Conservation (phyloP, 2,888 invertebrate species). For the Dromius quadrimaculatus region DNA sequence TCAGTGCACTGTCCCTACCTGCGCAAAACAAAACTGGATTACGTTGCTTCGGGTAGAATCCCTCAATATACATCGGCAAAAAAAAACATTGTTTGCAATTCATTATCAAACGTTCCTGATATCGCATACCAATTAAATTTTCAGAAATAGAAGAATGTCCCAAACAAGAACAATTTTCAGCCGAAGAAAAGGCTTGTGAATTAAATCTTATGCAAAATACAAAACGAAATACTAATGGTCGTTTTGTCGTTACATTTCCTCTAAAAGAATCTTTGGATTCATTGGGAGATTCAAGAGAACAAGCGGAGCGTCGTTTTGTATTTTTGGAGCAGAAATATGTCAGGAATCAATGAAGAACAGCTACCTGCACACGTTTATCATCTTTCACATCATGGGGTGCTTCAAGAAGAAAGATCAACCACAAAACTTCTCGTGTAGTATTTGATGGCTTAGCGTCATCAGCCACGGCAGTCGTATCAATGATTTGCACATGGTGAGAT, state of each 20-base stretch:
- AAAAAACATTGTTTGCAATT: background rate
- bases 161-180: background rate
- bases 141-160: slow-evolving; percentile 7
- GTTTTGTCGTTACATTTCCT: background rate
- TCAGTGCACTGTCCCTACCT: background rate
- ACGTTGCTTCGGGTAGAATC: background rate
- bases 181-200: slow-evolving; percentile 6
- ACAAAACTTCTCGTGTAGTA: slow-evolving; percentile 12
- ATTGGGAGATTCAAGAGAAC: slow-evolving; percentile 3
- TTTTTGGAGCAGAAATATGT: slow-evolving; percentile 5
- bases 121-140: background rate
- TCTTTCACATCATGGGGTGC: slow-evolving; percentile 20
- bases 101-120: background rate
- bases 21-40: background rate
- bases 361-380: background rate
- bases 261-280: background rate
- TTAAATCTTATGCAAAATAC: background rate
- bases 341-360: background rate
- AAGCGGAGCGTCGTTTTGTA: background rate
- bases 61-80: background rate
- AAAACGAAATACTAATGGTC: background rate
- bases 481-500: slow-evolving; percentile 27
- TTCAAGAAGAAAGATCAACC: slow-evolving; percentile 14
- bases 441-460: slow-evolving; percentile 1
- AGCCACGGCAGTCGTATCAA: slow-evolving; percentile 3